These are phyloP conservation scores for Watsonalla binaria DNA, from an alignment of 2,888 invertebrate genomes.

Conservation along the genomic window DNA sequence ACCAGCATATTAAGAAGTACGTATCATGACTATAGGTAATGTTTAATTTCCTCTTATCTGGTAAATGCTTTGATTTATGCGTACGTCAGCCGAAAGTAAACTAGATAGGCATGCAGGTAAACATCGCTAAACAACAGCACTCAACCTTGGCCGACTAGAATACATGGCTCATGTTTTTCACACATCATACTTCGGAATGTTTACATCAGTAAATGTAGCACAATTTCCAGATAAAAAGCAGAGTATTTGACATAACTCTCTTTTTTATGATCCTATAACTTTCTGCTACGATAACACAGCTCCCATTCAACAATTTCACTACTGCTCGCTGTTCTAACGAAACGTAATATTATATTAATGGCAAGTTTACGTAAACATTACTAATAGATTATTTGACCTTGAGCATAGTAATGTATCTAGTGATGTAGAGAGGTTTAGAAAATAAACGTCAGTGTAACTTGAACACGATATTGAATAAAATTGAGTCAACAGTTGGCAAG, in stretches of 20 bases:
- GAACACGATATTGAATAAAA: neutral
- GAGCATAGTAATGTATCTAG: too few relatives aligned
- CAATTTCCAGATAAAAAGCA: conserved; percentile 26
- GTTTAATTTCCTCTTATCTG: conserved; percentile 33
- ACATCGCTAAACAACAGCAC: conserved; percentile 28
- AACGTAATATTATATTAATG: too few relatives aligned
- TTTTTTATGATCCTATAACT: conserved; percentile 21
- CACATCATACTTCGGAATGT: conserved; percentile 38
- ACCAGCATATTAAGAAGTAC: conserved; percentile 9
- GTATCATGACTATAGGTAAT: conserved; percentile 17
- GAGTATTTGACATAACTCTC: conserved; percentile 20
- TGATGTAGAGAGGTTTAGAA: too few relatives aligned
- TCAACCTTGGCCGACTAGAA: conserved; percentile 60
- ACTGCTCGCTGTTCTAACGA: too few relatives aligned
- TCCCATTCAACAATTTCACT: neutral
- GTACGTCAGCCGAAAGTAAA: conserved; percentile 29
- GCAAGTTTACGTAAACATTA: too few relatives aligned
- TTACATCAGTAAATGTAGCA: conserved; percentile 32
- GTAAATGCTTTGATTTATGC: conserved; percentile 23
- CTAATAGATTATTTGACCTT: too few relatives aligned
- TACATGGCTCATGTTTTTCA: conserved; percentile 52
- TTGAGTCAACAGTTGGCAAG: neutral
- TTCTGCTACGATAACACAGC: conserved; percentile 7
- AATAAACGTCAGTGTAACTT: neutral
- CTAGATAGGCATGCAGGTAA: conserved; percentile 35